These are phyloP conservation scores for Papilio xuthus DNA, from an alignment of 1,140 invertebrate genomes.

Conservation along the genomic window DNA sequence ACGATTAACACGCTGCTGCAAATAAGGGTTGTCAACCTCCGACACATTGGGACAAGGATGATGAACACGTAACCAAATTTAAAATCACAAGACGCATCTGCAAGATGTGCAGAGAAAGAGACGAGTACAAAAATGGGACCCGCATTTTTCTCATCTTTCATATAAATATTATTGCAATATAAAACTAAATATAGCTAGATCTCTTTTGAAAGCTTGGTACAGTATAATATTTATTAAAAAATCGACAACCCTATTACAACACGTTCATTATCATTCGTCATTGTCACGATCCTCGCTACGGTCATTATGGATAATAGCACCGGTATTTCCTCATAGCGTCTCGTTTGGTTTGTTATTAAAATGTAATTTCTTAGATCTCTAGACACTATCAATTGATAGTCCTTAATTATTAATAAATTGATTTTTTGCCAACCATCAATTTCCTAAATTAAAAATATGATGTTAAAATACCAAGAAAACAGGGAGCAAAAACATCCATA, in stretches of 20 bases:
- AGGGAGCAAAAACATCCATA: background rate
- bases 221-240: background rate
- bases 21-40: constrained; percentile 14
- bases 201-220: background rate
- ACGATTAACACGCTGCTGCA: constrained; percentile 5
- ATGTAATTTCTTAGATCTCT: constrained; percentile 15
- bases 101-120: background rate
- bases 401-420: background rate
- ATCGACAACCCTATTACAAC: constrained; percentile 13
- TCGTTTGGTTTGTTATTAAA: constrained; percentile 25
- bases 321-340: constrained; percentile 17
- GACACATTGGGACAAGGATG: background rate
- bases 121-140: background rate
- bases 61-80: background rate
- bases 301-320: constrained; percentile 31
- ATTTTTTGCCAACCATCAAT: too few species aligned
- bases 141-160: background rate
- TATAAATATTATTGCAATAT: background rate
- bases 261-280: constrained; percentile 35
- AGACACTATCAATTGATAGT: background rate
- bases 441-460: background rate
- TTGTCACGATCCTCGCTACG: constrained; percentile 28
- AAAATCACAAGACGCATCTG: background rate
- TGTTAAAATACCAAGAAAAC: background rate
- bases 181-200: background rate